phyloP scores from a whole-genome alignment of 2,113 vertebrate genomes.

The Scomber scombrus region DNA sequence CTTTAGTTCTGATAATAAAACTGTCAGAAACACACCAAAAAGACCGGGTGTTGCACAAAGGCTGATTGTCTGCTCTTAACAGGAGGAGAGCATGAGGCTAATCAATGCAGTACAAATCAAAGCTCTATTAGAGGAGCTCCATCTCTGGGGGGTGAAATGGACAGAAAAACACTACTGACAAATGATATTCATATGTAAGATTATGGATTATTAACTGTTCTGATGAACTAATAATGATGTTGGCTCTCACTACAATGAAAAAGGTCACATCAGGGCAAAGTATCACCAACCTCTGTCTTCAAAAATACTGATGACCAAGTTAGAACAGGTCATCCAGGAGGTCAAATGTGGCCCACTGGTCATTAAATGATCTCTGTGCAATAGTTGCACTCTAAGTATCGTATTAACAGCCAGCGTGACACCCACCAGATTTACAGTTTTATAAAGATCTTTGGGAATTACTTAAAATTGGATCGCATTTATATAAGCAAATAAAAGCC shows the following conservation, averaged over 20 bases:
- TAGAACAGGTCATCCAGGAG: conserved; percentile 43
- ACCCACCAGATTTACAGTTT: conserved; percentile 57
- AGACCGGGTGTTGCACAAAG: conserved; percentile 56
- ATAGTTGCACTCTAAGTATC: conserved; percentile 39
- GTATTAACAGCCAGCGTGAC: conserved; percentile 25
- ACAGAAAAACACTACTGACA: conserved; percentile 49
- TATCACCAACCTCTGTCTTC: conserved; percentile 44
- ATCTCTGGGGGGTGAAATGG: conserved; percentile 28
- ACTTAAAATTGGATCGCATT: conserved; percentile 46
- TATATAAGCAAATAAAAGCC: conserved; percentile 56
- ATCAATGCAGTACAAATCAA: conserved; percentile 76
- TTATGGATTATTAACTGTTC: conserved; percentile 75
- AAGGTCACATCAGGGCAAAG: conserved; percentile 61
- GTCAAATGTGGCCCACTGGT: conserved; percentile 71
- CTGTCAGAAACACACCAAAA: conserved; percentile 73
- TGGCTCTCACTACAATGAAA: conserved; percentile 32
- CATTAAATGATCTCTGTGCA: conserved; percentile 66
- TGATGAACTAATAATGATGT: conserved; percentile 77
- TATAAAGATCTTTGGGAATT: conserved; percentile 42
- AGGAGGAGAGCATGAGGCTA: conserved; percentile 60
- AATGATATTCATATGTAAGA: conserved; percentile 77
- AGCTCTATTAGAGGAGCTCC: conserved; percentile 61
- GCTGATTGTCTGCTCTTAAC: conserved; percentile 67
- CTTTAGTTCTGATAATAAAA: conserved; percentile 80
- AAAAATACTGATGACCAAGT: conserved; percentile 56